Evolutionary conservation across 2,113 vertebrate species (phyloP).

Genomic region (Aplodontia rufa): DNA sequence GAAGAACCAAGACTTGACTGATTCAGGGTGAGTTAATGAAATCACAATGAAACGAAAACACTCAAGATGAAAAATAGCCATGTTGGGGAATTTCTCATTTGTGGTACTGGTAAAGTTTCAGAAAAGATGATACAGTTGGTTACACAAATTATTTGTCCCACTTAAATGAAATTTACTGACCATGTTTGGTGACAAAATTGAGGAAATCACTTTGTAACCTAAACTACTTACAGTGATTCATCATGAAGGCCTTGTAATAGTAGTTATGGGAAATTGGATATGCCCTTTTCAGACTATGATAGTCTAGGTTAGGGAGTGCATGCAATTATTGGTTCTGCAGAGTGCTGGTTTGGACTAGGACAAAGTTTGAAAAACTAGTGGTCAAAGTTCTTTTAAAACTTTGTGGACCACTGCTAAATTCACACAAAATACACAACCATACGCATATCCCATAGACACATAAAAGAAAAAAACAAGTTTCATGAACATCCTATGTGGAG

Average conservation of each 20-base stretch:
- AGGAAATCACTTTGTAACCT: not conserved
- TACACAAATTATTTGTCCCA: not conserved
- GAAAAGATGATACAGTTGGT: not conserved
- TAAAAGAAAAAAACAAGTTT: not conserved
- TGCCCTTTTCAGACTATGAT: not conserved
- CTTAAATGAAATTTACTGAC: conserved; percentile 20
- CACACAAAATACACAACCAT: not conserved
- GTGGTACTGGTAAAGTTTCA: not conserved
- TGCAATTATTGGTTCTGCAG: not conserved
- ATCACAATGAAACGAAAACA: conserved; percentile 9
- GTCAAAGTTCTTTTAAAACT: not conserved
- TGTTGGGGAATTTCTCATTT: not conserved
- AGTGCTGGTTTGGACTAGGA: not conserved
- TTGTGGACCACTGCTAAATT: not conserved
- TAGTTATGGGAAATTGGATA: not conserved
- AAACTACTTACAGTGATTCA: not conserved
- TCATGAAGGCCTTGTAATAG: not conserved
- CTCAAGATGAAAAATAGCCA: not conserved
- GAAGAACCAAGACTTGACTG: not conserved
- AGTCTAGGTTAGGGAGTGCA: not conserved
- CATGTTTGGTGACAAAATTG: not conserved
- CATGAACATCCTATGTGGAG: not conserved
- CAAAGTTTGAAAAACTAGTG: not conserved
- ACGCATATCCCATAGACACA: not conserved
- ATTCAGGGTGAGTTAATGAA: conserved; percentile 21